These are phyloP conservation scores for Epistrophe eligans DNA, from an alignment of 2,888 invertebrate species.

Conservation along the genomic window DNA sequence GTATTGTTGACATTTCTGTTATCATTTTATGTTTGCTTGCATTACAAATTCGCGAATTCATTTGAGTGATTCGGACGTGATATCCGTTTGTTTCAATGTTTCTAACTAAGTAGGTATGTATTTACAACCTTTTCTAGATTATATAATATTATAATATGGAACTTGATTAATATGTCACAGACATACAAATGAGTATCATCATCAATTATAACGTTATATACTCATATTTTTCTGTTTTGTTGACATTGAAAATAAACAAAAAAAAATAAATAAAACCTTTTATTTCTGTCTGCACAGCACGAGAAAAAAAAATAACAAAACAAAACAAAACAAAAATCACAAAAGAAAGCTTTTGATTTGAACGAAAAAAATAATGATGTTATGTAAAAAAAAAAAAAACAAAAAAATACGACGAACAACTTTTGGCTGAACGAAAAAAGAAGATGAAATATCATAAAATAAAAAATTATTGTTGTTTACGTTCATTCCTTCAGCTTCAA, in stretches of 20 bases:
- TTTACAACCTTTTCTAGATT: conserved; percentile 1
- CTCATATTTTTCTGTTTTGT: neutral
- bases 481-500: conserved; percentile 19
- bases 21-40: neutral
- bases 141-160: neutral
- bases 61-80: neutral
- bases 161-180: conserved; percentile 17
- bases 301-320: neutral
- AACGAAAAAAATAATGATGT: conserved; percentile 19
- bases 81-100: neutral
- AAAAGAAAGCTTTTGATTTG: conserved; percentile 18
- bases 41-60: neutral
- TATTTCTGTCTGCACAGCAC: conserved; percentile 16
- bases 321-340: too few relatives aligned
- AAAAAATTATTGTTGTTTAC: neutral
- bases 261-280: neutral
- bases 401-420: neutral
- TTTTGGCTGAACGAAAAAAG: neutral
- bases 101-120: too few relatives aligned
- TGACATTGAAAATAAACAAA: neutral
- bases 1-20: neutral
- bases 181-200: neutral
- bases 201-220: conserved; percentile 17
- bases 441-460: neutral
- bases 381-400: conserved; percentile 10